Percentiles rank a stretch among this genome's conserved stretches.
Evolutionary conservation across 2,888 invertebrate species (phyloP).

Genomic region (Crossocerus cetratus): DNA sequence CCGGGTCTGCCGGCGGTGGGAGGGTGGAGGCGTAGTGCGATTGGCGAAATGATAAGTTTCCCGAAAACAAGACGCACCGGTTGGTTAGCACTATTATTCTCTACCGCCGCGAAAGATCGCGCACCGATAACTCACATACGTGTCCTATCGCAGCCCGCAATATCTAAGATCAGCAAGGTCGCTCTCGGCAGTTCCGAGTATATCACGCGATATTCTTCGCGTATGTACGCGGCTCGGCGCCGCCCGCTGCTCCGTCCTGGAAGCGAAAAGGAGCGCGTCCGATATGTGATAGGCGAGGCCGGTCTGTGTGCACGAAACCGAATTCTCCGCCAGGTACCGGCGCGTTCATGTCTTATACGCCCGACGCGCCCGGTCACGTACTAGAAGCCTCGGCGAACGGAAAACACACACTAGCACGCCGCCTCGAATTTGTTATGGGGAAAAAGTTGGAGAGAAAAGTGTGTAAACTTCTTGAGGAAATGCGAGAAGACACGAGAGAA

Average conservation of each 20-base stretch:
- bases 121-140: conserved; percentile 56
- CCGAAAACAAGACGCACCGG: conserved; percentile 46
- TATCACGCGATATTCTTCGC: conserved; percentile 50
- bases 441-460: too few species aligned
- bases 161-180: conserved; percentile 69
- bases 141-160: conserved; percentile 57
- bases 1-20: neutral
- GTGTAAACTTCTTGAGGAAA: too few species aligned
- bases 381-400: too few species aligned
- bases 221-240: conserved; percentile 16
- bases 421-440: too few species aligned
- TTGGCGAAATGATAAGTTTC: conserved; percentile 18
- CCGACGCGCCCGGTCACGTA: too few species aligned
- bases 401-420: too few species aligned
- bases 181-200: conserved; percentile 50
- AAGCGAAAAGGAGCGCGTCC: conserved; percentile 22
- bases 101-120: conserved; percentile 43
- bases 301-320: too few species aligned
- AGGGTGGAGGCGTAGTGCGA: conserved; percentile 2
- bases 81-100: conserved; percentile 22
- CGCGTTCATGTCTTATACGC: too few species aligned
- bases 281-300: neutral
- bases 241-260: conserved; percentile 27
- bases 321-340: too few species aligned
- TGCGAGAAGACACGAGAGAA: too few species aligned